Evolutionary conservation across 1,140 invertebrate genomes (phyloP), one percentile per base, ranked within the genome.

Genomic region (Bombus pyrosoma): DNA sequence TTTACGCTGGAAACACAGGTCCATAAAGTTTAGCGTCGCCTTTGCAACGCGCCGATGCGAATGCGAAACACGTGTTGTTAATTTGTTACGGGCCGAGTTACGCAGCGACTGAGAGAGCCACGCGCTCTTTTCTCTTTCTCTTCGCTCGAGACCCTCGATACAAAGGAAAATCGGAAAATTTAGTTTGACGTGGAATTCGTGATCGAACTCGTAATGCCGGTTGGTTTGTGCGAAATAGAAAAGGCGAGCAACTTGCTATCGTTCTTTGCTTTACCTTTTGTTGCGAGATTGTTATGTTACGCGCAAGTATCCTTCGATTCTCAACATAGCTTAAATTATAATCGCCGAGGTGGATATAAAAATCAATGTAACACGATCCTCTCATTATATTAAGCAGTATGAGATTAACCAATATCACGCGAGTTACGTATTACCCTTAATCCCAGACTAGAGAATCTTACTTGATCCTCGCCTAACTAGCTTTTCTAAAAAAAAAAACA

Each of bases 1-100:
- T 57, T 66, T 62, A 28, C 34, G 28, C 2, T 34, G 28, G 37
- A 6, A 79, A 37, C 32, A 37, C 57, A 53, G 47, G 47, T 22
- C 47, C 47, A 57, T 74, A 68, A 73, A 81, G 64, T 71, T 41
- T 13, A 41, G 39, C 53, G 28, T 57, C 41, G 43, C 64, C 34
- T 81, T 74, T 53, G 37, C 32, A 80, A n/a, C 37, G 25, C 3
- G 18, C 32, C 76, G 77, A 64, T 72, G 57, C 37, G 83, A 85
- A 85, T 85, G 83, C 83, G 68, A 73, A 80, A 85, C 83, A 85
- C 83, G 83, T 85, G 68, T 80, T 71, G 83, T 80, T 85, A 85
- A 85, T 85, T 85, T 64, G 83, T 80, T 59, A 80, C 83, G 83
- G 75, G 39, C 59, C 32, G 41, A 32, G 62, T 76, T 83, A 77